A percentile compares a stretch with the other conserved stretches of the same genome.
Conservation (phyloP, 2,113 vertebrate genomes). For the Brachyhypopomus occidentalis region DNA sequence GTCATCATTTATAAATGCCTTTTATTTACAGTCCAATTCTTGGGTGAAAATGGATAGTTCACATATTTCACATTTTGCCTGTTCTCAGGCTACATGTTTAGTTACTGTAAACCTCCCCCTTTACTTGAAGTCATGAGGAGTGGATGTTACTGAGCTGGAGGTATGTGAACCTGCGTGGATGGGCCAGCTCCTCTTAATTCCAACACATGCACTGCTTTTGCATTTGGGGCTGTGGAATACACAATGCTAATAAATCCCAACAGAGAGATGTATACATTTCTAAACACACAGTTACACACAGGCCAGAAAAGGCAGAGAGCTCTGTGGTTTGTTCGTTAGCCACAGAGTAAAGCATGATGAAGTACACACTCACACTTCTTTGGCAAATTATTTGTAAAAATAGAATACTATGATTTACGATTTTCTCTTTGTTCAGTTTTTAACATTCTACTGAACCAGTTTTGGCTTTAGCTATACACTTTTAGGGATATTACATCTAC, state of each 20-base stretch:
- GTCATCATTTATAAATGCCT: no score
- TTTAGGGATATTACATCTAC: slow-evolving; percentile 2
- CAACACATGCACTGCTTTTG: neutral
- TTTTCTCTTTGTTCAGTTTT: neutral
- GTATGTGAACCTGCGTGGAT: no score
- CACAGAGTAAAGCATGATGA: neutral
- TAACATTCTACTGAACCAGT: neutral
- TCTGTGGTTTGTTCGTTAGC: neutral
- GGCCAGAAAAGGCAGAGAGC: no score
- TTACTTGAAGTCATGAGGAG: no score
- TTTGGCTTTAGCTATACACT: slow-evolving; percentile 25
- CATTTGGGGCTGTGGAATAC: neutral
- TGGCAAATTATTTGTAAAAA: slow-evolving; percentile 27
- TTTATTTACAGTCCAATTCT: no score
- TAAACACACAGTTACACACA: neutral
- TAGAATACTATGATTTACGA: slow-evolving; percentile 1
- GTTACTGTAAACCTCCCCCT: no score
- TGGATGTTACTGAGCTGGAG: no score
- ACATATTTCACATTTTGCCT: no score
- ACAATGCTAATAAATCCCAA: neutral
- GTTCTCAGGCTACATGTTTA: no score
- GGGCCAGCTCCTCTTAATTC: neutral
- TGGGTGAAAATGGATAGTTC: no score
- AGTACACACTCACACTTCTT: neutral
- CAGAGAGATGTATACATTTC: neutral